These are phyloP conservation scores for Epizoanthus rinbou DNA, from an alignment of 92 coral and sea anemone species.

Conservation along the genomic window DNA sequence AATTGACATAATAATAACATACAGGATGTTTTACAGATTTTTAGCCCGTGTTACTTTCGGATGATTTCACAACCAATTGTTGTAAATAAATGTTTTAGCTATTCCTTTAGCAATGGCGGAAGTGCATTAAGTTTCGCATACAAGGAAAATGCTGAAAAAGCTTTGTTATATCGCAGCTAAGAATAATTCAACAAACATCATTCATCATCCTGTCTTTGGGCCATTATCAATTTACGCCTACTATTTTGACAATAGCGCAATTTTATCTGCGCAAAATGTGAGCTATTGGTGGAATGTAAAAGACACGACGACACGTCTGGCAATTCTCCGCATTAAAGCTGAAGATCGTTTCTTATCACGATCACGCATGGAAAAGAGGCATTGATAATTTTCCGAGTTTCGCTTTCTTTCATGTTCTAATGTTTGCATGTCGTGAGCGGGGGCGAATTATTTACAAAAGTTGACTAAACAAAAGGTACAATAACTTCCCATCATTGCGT, in stretches of 20 bases:
- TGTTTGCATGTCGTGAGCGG: constrained; percentile 18
- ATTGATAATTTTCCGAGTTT: constrained; percentile 1
- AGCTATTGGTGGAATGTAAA: constrained; percentile 68
- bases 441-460: constrained; percentile 27
- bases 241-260: constrained; percentile 74
- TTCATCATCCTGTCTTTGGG: constrained; percentile 62
- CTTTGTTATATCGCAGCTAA: constrained; percentile 57
- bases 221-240: constrained; percentile 74
- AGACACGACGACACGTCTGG: constrained; percentile 68
- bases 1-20: constrained; percentile 5
- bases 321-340: constrained; percentile 42
- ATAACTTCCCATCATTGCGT: constrained; percentile 3
- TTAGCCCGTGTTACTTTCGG: not conserved
- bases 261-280: constrained; percentile 69
- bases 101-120: constrained; percentile 28
- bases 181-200: constrained; percentile 71
- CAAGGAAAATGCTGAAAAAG: constrained; percentile 40
- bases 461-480: constrained; percentile 21
- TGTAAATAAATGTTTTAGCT: not conserved
- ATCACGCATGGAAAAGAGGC: constrained; percentile 19
- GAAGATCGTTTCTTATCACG: constrained; percentile 44
- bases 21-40: constrained; percentile 10
- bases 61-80: not conserved
- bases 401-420: constrained; percentile 31
- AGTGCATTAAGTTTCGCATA: constrained; percentile 27